A percentile compares a stretch with the other conserved stretches of the same genome.
phyloP scores from a whole-genome alignment of 2,888 invertebrate species.

The Chrysomela aeneicollis region DNA sequence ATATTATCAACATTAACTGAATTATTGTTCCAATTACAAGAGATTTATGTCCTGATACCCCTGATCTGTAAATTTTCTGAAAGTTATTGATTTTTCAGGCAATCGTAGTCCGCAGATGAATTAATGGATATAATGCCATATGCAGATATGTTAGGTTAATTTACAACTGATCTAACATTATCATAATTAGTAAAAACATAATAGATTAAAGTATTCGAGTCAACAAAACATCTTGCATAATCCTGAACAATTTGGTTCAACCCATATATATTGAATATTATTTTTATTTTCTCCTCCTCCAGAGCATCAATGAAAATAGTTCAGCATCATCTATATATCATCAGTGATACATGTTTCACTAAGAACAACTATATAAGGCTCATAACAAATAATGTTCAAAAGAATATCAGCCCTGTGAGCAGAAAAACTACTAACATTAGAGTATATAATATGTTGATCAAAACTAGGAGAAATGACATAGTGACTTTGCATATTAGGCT shows the following conservation, averaged over 20 bases:
- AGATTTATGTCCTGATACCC: neutral
- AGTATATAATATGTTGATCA: constrained; percentile 17
- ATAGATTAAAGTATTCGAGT: constrained; percentile 6
- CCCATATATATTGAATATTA: constrained; percentile 3
- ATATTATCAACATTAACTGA: neutral
- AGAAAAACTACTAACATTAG: constrained; percentile 11
- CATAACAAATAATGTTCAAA: constrained; percentile 12
- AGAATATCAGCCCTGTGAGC: constrained; percentile 19
- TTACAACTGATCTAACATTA: constrained; percentile 9
- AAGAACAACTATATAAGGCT: constrained; percentile 6
- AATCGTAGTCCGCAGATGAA: constrained; percentile 1
- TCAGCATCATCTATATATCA: constrained; percentile 3
- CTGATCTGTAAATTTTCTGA: neutral
- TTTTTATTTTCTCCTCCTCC: neutral
- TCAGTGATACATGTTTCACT: constrained; percentile 14
- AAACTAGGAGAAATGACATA: constrained; percentile 1
- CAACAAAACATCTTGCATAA: neutral
- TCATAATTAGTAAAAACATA: constrained; percentile 7
- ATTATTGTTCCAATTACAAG: constrained; percentile 2
- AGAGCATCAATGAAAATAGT: too few species aligned
- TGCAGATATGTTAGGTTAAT: constrained; percentile 3
- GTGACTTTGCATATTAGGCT: constrained; percentile 10
- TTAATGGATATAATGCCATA: constrained; percentile 1
- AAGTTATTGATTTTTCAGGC: neutral
- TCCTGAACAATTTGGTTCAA: constrained; percentile 14